These are phyloP conservation scores for Podargus strigoides DNA, from an alignment of 2,797 vertebrate species.

Conservation along the genomic window DNA sequence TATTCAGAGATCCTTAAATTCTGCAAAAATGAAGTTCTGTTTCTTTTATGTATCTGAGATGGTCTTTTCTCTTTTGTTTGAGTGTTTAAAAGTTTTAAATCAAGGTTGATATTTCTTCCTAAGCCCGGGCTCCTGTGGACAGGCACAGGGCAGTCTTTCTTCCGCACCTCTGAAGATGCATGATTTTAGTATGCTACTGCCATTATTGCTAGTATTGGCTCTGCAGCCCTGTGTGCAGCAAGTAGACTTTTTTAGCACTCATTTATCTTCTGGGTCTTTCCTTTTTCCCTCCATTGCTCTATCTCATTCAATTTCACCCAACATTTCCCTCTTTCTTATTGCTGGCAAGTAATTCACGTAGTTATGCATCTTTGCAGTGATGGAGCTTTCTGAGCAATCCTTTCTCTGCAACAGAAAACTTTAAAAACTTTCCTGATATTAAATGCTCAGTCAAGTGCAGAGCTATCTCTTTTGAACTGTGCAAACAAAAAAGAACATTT, in stretches of 20 bases:
- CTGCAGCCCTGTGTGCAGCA: neutral
- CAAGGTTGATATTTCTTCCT: neutral
- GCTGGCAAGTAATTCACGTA: slow-evolving; percentile 63
- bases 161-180: rapidly evolving
- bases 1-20: neutral
- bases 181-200: neutral
- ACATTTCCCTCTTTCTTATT: slow-evolving; percentile 68
- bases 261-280: slow-evolving; percentile 42
- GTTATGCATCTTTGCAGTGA: slow-evolving; percentile 49
- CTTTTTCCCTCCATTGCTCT: slow-evolving; percentile 48
- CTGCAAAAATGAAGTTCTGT: neutral
- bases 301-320: slow-evolving; percentile 68
- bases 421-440: slow-evolving; percentile 65
- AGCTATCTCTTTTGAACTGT: neutral
- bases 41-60: neutral
- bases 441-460: slow-evolving; percentile 31
- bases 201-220: neutral
- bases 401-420: slow-evolving; percentile 49
- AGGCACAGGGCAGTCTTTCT: neutral
- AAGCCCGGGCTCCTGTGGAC: neutral
- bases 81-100: neutral
- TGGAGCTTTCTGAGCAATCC: slow-evolving; percentile 50
- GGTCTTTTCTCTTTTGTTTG: neutral
- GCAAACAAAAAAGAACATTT: neutral
- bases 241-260: neutral